Evolutionary conservation across 1,140 invertebrate species (phyloP).

Genomic region (Calliphora vicina): DNA sequence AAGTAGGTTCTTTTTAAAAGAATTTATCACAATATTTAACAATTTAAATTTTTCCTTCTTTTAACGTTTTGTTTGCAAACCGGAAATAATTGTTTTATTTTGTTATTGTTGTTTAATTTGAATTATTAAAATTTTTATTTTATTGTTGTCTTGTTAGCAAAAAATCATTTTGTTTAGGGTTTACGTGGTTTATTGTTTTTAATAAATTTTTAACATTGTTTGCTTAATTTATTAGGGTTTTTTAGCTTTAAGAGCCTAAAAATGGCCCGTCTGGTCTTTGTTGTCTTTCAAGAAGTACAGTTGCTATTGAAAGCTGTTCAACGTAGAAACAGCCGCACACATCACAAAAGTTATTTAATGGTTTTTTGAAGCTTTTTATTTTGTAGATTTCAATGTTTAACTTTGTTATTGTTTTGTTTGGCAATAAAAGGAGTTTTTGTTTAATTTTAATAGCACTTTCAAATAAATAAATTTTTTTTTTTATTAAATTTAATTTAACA

Average conservation of each 20-base stretch:
- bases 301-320: background rate
- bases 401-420: background rate
- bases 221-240: too few relatives aligned
- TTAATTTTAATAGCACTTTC: background rate
- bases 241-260: too few relatives aligned
- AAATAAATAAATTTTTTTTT: background rate
- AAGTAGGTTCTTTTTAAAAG: background rate
- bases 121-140: background rate
- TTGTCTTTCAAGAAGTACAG: background rate
- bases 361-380: background rate
- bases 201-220: too few relatives aligned
- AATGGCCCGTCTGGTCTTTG: too few relatives aligned
- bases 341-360: too few relatives aligned
- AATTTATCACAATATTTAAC: too few relatives aligned
- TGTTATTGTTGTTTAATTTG: background rate
- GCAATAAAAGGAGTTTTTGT: background rate
- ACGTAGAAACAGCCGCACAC: too few relatives aligned
- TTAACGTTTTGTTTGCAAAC: background rate
- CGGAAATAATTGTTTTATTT: constrained; percentile 5
- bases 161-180: too few relatives aligned
- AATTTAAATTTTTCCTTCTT: background rate
- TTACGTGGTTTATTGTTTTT: too few relatives aligned
- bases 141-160: background rate
- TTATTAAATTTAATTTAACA: background rate
- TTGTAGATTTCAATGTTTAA: background rate